Evolutionary conservation across 1,140 invertebrate species (phyloP).

Genomic region (Maniola jurtina): DNA sequence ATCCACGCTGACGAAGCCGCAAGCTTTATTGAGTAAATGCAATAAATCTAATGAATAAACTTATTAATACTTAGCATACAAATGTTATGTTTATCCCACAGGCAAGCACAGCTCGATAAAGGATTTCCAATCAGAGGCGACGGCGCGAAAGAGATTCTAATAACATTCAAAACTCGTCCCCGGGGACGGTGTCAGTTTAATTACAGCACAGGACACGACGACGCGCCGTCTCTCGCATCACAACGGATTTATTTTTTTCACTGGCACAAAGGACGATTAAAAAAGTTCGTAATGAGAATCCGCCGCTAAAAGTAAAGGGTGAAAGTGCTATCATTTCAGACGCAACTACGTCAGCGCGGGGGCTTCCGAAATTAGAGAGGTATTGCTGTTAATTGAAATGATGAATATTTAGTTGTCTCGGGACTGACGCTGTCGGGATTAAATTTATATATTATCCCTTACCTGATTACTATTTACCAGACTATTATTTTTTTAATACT

Average conservation of each 20-base stretch:
- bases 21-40: no score
- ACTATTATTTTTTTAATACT: no score
- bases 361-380: slow-evolving; percentile 25
- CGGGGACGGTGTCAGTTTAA: slow-evolving; percentile 73
- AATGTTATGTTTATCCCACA: slow-evolving; percentile 14
- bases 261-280: slow-evolving; percentile 75
- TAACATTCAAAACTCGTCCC: slow-evolving; percentile 77
- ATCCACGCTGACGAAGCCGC: no score
- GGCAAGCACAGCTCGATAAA: slow-evolving; percentile 26
- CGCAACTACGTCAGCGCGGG: slow-evolving; percentile 23
- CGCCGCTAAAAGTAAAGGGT: slow-evolving; percentile 62
- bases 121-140: slow-evolving; percentile 68
- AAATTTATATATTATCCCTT: slow-evolving; percentile 13
- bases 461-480: neutral
- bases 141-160: slow-evolving; percentile 74
- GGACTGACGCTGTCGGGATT: slow-evolving; percentile 15
- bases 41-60: no score
- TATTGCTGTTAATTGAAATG: slow-evolving; percentile 33
- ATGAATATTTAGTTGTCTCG: slow-evolving; percentile 24
- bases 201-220: slow-evolving; percentile 62
- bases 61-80: neutral
- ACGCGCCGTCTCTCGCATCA: slow-evolving; percentile 55
- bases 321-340: slow-evolving; percentile 47
- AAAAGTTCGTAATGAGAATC: slow-evolving; percentile 76
- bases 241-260: slow-evolving; percentile 73